Conservation (phyloP, 2,797 vertebrate genomes). For the Adrianichthys oophorus region DNA sequence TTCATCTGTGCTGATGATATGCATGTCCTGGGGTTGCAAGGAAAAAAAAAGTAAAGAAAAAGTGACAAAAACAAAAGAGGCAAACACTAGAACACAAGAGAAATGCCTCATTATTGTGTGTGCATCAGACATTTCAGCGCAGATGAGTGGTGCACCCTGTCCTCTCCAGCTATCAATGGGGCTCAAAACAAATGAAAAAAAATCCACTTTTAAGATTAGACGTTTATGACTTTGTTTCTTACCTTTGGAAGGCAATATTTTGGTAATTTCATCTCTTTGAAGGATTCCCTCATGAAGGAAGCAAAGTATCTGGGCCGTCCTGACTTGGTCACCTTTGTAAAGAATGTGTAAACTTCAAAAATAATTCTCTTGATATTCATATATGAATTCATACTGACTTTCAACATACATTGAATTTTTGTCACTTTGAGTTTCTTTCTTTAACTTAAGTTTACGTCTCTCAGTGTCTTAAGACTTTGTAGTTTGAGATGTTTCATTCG, state of each 20-base stretch:
- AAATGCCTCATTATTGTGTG: conserved; percentile 3
- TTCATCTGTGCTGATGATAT: conserved; percentile 95
- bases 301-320: conserved; percentile 96
- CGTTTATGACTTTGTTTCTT: conserved; percentile 27
- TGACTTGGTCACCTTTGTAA: conserved; percentile 87
- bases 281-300: conserved; percentile 91
- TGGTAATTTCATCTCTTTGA: conserved; percentile 91
- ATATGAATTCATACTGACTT: too few species aligned
- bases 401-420: too few species aligned
- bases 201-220: conserved; percentile 2
- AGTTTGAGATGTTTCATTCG: too few species aligned
- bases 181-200: conserved; percentile 10
- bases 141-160: conserved; percentile 4
- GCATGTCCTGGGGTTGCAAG: conserved; percentile 87
- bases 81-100: conserved; percentile 16
- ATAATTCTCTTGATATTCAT: too few species aligned
- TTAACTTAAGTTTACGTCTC: too few species aligned
- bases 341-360: not conserved
- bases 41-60: conserved; percentile 11
- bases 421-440: too few species aligned
- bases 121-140: conserved; percentile 17
- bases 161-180: conserved; percentile 4
- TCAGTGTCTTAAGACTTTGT: too few species aligned
- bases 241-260: conserved; percentile 94
- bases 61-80: conserved; percentile 4